phyloP scores from a whole-genome alignment of 2,888 invertebrate species.

The Aelia acuminata region DNA sequence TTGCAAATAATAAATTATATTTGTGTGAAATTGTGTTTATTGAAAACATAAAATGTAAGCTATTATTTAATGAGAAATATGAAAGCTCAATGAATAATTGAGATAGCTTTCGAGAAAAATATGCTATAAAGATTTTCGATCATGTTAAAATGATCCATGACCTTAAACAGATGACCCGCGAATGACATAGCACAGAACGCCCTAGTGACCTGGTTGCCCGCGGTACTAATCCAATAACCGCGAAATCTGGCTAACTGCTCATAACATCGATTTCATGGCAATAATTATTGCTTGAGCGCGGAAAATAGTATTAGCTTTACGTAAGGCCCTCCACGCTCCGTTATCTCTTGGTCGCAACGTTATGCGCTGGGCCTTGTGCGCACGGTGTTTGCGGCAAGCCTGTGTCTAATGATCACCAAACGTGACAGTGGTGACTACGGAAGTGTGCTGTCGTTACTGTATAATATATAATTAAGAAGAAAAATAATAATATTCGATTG shows the following conservation, averaged over 20 bases:
- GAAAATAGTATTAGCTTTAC: constrained; percentile 5
- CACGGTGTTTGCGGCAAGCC: not conserved
- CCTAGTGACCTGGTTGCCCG: not conserved
- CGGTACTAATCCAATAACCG: constrained; percentile 2
- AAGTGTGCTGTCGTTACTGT: not conserved
- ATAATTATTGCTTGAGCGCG: constrained; percentile 39
- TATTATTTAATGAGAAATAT: no score
- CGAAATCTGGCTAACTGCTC: constrained; percentile 44
- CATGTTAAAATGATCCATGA: not conserved
- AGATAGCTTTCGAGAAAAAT: not conserved
- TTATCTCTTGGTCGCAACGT: not conserved
- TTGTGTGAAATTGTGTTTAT: no score
- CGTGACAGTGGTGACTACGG: not conserved
- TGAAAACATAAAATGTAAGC: no score
- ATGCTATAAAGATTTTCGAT: no score
- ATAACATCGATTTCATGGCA: constrained; percentile 46
- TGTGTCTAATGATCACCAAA: not conserved
- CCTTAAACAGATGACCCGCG: not conserved
- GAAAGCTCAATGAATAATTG: not conserved
- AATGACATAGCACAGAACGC: not conserved
- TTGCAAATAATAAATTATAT: no score
- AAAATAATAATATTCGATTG: no score
- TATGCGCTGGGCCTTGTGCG: constrained; percentile 18
- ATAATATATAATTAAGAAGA: not conserved
- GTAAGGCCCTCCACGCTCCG: not conserved